phyloP scores from a whole-genome alignment of 2,888 invertebrate species.

The Euclidia mi region DNA sequence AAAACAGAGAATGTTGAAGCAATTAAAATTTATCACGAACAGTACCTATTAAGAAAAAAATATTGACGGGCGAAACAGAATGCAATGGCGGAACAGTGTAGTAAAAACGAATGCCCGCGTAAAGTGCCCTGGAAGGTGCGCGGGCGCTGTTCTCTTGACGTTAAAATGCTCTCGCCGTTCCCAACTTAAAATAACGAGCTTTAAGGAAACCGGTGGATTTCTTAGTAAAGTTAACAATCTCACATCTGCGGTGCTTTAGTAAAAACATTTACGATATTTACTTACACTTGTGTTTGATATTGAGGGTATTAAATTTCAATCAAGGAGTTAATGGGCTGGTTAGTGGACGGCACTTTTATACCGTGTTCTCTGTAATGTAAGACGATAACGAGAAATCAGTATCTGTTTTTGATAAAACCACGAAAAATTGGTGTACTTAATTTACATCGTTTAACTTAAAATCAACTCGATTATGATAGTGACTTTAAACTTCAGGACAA shows the following conservation, averaged over 20 bases:
- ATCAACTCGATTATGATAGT: not conserved
- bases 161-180: conserved; percentile 58
- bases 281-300: conserved; percentile 39
- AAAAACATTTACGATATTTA: conserved; percentile 47
- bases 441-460: not conserved
- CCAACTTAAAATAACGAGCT: conserved; percentile 66
- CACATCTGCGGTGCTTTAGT: conserved; percentile 50
- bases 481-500: not conserved
- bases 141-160: conserved; percentile 62
- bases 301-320: conserved; percentile 55
- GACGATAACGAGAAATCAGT: not conserved
- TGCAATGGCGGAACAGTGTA: conserved; percentile 48
- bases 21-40: conserved; percentile 49
- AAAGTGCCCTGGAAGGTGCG: conserved; percentile 58
- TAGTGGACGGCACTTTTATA: conserved; percentile 15
- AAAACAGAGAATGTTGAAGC: conserved; percentile 21
- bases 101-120: conserved; percentile 68
- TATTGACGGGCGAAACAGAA: conserved; percentile 50
- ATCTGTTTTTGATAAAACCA: not conserved
- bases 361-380: not conserved
- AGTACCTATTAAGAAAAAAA: conserved; percentile 47
- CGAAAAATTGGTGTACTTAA: not conserved
- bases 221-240: conserved; percentile 66
- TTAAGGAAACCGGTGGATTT: conserved; percentile 56
- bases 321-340: conserved; percentile 25